Conservation (phyloP, 23 tunicate species). For the Pegea sp. region DNA sequence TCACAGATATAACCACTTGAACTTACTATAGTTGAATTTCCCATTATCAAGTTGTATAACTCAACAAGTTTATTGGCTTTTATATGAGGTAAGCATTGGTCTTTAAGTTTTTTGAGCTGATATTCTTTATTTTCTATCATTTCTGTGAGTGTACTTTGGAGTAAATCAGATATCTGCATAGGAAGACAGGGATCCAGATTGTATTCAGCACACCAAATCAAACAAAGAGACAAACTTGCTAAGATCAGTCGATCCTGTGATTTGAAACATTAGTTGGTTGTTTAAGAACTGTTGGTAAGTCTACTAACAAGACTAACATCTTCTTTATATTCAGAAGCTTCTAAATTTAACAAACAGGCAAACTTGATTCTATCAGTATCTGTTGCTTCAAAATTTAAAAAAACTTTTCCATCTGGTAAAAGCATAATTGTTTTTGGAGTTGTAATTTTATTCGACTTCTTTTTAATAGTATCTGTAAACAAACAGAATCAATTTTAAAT, state of each 20-base stretch:
- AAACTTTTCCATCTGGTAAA: conserved; percentile 2
- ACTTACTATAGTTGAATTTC: too few species aligned
- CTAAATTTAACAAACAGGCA: neutral
- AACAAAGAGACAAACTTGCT: conserved; percentile 5
- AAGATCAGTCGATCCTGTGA: conserved; percentile 2
- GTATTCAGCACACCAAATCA: conserved; percentile 28
- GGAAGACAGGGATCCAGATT: conserved; percentile 3
- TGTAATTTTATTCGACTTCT: too few species aligned
- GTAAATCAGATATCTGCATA: neutral
- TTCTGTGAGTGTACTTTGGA: conserved; percentile 1
- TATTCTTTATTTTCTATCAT: conserved; percentile 5
- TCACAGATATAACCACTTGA: too few species aligned
- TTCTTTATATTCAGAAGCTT: neutral
- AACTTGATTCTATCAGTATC: neutral
- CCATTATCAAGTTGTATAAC: too few species aligned
- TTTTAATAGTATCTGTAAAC: too few species aligned
- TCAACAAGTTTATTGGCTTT: too few species aligned
- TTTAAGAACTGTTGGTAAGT: too few species aligned
- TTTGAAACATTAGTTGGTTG: too few species aligned
- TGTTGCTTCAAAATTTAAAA: neutral
- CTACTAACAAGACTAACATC: neutral
- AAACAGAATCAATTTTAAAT: too few species aligned
- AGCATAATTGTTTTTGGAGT: neutral
- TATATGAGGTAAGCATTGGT: too few species aligned
- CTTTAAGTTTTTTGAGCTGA: conserved; percentile 4